These are phyloP conservation scores for Exephanes ischioxanthus DNA, from an alignment of 2,888 invertebrate genomes.

Conservation along the genomic window DNA sequence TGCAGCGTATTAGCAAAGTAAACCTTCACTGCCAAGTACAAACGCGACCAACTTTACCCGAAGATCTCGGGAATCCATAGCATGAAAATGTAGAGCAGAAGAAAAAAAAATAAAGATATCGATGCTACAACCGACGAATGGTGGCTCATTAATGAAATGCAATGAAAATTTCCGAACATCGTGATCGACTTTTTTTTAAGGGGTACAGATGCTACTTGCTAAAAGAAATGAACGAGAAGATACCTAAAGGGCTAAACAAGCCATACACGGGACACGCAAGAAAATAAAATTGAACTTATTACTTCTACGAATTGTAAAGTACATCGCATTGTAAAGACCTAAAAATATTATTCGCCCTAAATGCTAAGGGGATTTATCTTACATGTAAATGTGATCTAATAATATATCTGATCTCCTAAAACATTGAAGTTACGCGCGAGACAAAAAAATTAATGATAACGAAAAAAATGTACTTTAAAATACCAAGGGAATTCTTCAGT, in stretches of 20 bases:
- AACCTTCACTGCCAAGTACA: constrained; percentile 16
- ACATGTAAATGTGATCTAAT: neutral
- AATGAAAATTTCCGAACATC: neutral
- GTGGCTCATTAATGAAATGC: neutral
- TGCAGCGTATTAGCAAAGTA: constrained; percentile 40
- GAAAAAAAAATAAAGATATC: neutral
- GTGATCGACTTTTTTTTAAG: neutral
- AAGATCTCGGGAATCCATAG: constrained; percentile 13
- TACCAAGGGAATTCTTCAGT: constrained; percentile 7
- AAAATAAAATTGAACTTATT: neutral
- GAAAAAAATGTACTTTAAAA: constrained; percentile 9
- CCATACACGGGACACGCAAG: neutral
- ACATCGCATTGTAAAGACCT: neutral
- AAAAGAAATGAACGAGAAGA: neutral
- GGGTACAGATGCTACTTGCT: neutral
- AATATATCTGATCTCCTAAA: neutral
- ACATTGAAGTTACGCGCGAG: neutral
- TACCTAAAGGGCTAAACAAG: neutral
- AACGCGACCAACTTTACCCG: constrained; percentile 11
- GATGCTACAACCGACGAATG: neutral
- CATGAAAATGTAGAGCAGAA: neutral
- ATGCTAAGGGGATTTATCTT: neutral
- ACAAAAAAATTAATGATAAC: neutral
- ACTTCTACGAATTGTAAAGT: neutral
- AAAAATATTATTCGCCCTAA: neutral